Evolutionary conservation across 2,113 vertebrate genomes (phyloP).

Genomic region (Aramus guarauna): DNA sequence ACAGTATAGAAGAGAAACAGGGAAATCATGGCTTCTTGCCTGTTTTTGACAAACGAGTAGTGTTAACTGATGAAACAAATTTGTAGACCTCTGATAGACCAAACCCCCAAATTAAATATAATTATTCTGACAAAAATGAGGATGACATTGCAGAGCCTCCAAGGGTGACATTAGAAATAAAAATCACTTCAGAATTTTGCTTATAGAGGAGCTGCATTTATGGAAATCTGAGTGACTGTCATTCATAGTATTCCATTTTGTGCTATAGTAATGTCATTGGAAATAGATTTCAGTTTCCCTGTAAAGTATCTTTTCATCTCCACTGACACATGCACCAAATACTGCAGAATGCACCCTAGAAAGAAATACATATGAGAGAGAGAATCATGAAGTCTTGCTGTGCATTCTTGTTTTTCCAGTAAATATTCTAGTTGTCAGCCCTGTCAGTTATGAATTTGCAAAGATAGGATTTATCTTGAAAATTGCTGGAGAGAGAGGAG

Average conservation of each 20-base stretch:
- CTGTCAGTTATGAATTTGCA: constrained; percentile 24
- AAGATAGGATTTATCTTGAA: background rate
- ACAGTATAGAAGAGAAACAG: background rate
- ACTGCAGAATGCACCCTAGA: background rate
- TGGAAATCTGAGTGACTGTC: constrained; percentile 45
- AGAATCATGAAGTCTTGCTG: constrained; percentile 39
- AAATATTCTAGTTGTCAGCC: constrained; percentile 35
- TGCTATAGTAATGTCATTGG: constrained; percentile 36
- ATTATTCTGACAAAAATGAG: constrained; percentile 35
- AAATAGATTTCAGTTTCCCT: constrained; percentile 40
- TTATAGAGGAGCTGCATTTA: background rate
- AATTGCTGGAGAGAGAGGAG: background rate
- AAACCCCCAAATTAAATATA: constrained; percentile 22
- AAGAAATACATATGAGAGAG: constrained; percentile 34
- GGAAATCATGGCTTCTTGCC: background rate
- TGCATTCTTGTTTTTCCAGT: constrained; percentile 2
- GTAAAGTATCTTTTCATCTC: constrained; percentile 52
- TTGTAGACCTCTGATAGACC: background rate
- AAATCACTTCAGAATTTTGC: constrained; percentile 23
- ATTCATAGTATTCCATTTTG: constrained; percentile 33
- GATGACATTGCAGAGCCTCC: constrained; percentile 8
- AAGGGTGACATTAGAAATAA: constrained; percentile 41
- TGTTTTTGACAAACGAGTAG: background rate
- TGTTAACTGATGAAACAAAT: background rate
- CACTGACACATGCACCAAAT: constrained; percentile 47